These are phyloP conservation scores for Lates japonicus DNA, from an alignment of 2,797 vertebrate species.

Conservation along the genomic window DNA sequence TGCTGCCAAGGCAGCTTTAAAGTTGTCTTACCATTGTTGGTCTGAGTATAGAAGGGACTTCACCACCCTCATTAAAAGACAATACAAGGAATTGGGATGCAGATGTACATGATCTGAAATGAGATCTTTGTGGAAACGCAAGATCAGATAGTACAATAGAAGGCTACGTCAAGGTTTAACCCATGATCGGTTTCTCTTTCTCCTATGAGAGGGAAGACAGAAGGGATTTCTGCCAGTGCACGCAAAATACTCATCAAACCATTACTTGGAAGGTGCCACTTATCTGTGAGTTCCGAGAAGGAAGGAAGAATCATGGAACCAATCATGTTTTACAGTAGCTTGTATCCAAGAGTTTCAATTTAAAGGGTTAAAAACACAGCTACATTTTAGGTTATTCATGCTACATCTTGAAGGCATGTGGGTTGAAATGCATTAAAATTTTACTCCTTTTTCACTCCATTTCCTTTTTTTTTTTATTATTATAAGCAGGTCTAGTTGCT, in stretches of 20 bases:
- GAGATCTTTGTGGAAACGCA: constrained; percentile 18
- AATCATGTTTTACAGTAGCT: neutral
- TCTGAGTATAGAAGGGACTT: constrained; percentile 18
- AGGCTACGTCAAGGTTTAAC: constrained; percentile 23
- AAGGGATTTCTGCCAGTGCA: neutral
- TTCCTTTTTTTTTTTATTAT: too few species aligned
- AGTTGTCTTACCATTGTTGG: constrained; percentile 23
- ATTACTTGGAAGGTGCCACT: neutral
- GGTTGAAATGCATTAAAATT: neutral
- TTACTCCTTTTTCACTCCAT: too few species aligned
- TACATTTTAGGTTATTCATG: neutral
- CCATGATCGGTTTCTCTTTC: constrained; percentile 21
- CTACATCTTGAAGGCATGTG: neutral
- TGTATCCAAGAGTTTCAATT: neutral
- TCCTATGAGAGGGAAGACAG: constrained; percentile 2
- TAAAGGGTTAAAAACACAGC: neutral
- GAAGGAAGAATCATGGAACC: neutral
- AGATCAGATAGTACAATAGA: constrained; percentile 45
- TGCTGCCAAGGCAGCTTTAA: constrained; percentile 23
- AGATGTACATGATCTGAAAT: constrained; percentile 41
- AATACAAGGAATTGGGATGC: constrained; percentile 62
- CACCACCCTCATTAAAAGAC: constrained; percentile 39
- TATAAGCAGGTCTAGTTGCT: too few species aligned
- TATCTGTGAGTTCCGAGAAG: neutral
- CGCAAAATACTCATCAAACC: constrained; percentile 3